Percentiles rank a stretch among this genome's conserved stretches.
These are phyloP conservation scores for Urocitellus parryii DNA, from an alignment of 2,113 vertebrate species.

Conservation along the genomic window DNA sequence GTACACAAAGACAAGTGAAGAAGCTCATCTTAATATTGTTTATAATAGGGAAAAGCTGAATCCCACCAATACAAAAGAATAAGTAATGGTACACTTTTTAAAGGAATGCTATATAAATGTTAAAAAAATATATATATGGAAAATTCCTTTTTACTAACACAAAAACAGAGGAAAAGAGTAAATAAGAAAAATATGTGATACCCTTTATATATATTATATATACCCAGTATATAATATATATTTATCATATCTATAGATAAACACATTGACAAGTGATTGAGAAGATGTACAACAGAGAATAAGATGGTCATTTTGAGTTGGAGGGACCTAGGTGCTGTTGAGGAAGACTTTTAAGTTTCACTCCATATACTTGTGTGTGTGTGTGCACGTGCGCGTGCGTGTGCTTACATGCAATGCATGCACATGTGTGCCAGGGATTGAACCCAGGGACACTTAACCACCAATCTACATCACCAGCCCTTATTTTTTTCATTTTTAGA, in stretches of 20 bases:
- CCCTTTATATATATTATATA: not conserved
- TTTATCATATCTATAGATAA: not conserved
- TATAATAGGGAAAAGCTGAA: not conserved
- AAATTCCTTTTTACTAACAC: not conserved
- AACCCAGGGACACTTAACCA: too few relatives aligned
- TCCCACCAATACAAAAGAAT: not conserved
- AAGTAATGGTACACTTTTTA: not conserved
- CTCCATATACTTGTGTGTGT: not conserved
- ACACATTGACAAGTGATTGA: not conserved
- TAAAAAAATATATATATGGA: not conserved
- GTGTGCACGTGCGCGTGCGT: rapidly evolving
- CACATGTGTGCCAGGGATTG: too few relatives aligned
- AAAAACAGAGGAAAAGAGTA: not conserved
- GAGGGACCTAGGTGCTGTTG: not conserved
- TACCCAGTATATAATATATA: not conserved
- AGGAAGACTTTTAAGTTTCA: not conserved
- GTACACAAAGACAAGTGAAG: not conserved
- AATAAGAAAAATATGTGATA: not conserved
- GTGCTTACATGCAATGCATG: too few relatives aligned
- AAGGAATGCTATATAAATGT: not conserved
- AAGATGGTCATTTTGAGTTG: not conserved
- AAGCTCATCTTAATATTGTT: not conserved
- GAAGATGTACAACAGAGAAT: not conserved
- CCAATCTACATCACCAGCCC: too few relatives aligned
- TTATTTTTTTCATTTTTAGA: too few relatives aligned